Conservation (phyloP, 1,140 invertebrate genomes). For the Matsumurasca onukii region DNA sequence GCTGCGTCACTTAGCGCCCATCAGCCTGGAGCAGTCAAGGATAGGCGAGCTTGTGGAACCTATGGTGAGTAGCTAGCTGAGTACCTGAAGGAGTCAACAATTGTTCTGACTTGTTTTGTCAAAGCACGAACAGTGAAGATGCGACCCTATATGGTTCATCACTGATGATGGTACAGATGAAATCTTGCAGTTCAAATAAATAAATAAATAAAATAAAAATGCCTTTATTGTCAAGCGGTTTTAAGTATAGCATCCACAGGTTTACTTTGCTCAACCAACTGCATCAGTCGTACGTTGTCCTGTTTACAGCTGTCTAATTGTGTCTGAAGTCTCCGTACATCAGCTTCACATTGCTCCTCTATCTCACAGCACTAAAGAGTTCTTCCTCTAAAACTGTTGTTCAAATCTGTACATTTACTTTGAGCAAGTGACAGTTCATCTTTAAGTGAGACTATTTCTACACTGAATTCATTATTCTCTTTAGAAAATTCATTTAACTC, state of each 20-base stretch:
- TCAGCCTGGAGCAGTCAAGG: constrained; percentile 64
- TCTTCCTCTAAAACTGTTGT: not conserved
- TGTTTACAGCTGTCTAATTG: not conserved
- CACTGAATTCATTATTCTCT: not conserved
- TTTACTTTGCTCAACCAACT: not conserved
- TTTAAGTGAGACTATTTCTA: not conserved
- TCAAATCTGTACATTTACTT: constrained; percentile 7
- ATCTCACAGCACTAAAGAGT: not conserved
- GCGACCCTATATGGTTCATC: no score
- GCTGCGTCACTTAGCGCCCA: constrained; percentile 71
- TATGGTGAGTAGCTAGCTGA: constrained; percentile 59
- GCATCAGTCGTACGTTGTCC: not conserved
- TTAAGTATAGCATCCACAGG: no score
- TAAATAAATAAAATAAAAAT: no score
- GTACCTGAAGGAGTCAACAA: not conserved
- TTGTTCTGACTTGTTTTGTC: not conserved
- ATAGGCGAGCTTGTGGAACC: constrained; percentile 76
- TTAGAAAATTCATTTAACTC: not conserved
- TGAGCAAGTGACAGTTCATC: not conserved
- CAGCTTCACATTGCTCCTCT: not conserved
- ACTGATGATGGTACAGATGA: no score
- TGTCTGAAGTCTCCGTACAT: not conserved
- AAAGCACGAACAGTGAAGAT: no score
- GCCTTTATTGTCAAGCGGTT: no score
- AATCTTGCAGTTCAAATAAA: no score